A percentile compares a stretch with the other conserved stretches of the same genome.
These are phyloP conservation scores for Spisula subtruncata DNA, from an alignment of 2,888 invertebrate genomes.

Conservation along the genomic window DNA sequence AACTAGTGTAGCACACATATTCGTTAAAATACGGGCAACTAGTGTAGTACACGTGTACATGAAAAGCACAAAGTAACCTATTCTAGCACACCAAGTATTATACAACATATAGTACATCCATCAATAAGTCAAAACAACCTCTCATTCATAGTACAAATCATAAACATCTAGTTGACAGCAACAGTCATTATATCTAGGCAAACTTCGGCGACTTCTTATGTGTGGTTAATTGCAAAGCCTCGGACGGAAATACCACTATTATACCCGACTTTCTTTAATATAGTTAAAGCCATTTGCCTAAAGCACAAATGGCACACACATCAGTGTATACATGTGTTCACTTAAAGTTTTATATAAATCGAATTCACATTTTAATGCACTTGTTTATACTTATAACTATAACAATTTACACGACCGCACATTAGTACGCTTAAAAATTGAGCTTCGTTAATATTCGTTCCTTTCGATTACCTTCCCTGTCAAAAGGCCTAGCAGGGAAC, in stretches of 20 bases:
- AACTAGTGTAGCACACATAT: too few relatives aligned
- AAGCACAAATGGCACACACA: neutral
- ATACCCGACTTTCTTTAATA: neutral
- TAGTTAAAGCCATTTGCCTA: neutral
- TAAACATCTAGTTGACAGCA: too few relatives aligned
- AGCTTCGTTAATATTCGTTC: neutral
- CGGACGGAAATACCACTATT: neutral
- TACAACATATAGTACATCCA: too few relatives aligned
- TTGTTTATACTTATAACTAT: neutral
- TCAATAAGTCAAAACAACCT: too few relatives aligned
- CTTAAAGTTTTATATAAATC: too few relatives aligned
- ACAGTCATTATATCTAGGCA: too few relatives aligned
- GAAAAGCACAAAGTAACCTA: too few relatives aligned
- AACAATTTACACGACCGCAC: neutral
- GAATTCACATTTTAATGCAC: neutral
- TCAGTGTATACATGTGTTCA: too few relatives aligned
- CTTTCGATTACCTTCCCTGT: neutral
- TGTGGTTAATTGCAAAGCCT: neutral
- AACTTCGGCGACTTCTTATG: neutral
- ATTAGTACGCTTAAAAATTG: neutral
- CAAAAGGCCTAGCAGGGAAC: neutral
- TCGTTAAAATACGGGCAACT: too few relatives aligned
- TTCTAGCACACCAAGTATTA: too few relatives aligned
- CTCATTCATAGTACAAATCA: too few relatives aligned
- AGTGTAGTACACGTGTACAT: too few relatives aligned